These are phyloP conservation scores for Charanyca ferruginea DNA, from an alignment of 2,888 invertebrate genomes.

Conservation along the genomic window DNA sequence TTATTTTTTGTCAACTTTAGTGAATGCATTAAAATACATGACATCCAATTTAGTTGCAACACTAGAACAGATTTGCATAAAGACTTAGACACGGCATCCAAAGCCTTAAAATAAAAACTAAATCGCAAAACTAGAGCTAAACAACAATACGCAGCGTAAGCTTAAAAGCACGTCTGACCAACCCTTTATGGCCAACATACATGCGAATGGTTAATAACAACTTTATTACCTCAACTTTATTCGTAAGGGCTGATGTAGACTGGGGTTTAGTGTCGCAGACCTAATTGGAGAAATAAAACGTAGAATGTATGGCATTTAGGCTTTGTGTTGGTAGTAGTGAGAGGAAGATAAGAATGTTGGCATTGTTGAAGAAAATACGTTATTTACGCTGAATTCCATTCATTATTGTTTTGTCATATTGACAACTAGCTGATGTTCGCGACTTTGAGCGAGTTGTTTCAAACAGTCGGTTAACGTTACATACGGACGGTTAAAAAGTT, in stretches of 20 bases:
- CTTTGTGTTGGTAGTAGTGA: constrained; percentile 24
- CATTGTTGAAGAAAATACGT: constrained; percentile 27
- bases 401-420: not conserved
- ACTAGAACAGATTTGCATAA: too few relatives aligned
- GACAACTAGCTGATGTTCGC: too few relatives aligned
- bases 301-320: constrained; percentile 38
- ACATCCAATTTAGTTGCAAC: too few relatives aligned
- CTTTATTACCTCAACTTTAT: constrained; percentile 55
- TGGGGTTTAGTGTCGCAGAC: constrained; percentile 50
- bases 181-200: constrained; percentile 20
- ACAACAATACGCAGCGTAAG: constrained; percentile 3
- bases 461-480: too few relatives aligned
- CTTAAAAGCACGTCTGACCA: constrained; percentile 17
- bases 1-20: too few relatives aligned
- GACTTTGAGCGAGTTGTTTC: too few relatives aligned
- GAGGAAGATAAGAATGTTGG: constrained; percentile 14
- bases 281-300: constrained; percentile 63
- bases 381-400: too few relatives aligned
- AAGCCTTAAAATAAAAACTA: too few relatives aligned
- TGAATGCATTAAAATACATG: too few relatives aligned
- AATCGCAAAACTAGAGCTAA: too few relatives aligned
- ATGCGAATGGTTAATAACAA: constrained; percentile 60
- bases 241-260: constrained; percentile 59
- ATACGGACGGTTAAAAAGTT: too few relatives aligned
- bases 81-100: too few relatives aligned